These are phyloP conservation scores for Coracias cyanogaster DNA, from an alignment of 2,797 vertebrate species.

Conservation along the genomic window DNA sequence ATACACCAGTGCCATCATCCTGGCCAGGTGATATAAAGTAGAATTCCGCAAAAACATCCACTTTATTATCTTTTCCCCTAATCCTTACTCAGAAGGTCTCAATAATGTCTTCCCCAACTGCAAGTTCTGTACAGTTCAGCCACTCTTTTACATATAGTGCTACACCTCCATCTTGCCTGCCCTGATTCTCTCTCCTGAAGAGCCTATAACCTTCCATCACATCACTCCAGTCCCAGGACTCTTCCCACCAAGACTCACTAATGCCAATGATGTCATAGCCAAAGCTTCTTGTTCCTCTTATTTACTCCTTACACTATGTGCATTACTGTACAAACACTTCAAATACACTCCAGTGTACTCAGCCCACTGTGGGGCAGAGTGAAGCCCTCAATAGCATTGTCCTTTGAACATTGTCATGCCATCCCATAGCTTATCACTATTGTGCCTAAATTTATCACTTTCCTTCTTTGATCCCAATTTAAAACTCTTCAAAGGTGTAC, in stretches of 20 bases:
- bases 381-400: neutral
- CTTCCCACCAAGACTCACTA: neutral
- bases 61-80: neutral
- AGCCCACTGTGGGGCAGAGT: neutral
- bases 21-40: neutral
- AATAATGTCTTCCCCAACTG: neutral
- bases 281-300: neutral
- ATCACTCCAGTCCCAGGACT: neutral
- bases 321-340: neutral
- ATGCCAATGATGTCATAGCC: neutral
- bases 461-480: neutral
- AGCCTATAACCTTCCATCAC: neutral
- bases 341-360: neutral
- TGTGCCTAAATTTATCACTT: neutral
- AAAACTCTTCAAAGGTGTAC: neutral
- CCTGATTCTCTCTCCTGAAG: neutral
- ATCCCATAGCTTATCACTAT: neutral
- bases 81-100: neutral
- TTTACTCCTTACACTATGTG: neutral
- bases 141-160: rapidly evolving
- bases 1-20: neutral
- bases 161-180: neutral
- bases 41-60: neutral
- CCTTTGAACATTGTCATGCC: neutral
- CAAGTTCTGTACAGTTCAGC: rapidly evolving